A percentile compares a stretch with the other conserved stretches of the same genome.
phyloP scores from a whole-genome alignment of 2,797 vertebrate genomes.

The Hydrolagus colliei region DNA sequence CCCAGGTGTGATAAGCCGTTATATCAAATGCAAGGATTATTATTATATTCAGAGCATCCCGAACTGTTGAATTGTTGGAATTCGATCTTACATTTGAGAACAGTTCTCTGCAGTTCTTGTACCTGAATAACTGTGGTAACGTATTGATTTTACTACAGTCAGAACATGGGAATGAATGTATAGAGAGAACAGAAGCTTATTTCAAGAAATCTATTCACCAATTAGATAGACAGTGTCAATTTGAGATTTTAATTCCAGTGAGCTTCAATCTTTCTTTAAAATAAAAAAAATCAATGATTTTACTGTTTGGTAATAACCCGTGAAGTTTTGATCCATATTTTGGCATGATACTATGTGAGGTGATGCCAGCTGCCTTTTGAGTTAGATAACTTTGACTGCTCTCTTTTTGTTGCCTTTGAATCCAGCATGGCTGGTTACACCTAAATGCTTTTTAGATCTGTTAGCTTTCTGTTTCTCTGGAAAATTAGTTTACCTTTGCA shows the following conservation, averaged over 20 bases:
- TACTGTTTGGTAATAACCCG: background rate
- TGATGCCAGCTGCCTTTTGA: background rate
- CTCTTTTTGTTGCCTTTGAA: slow-evolving; percentile 6
- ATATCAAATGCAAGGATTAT: too few relatives aligned
- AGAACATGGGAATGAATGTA: background rate
- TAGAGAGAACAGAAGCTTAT: background rate
- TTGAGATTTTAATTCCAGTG: background rate
- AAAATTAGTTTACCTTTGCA: slow-evolving; percentile 19
- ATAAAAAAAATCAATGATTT: too few relatives aligned
- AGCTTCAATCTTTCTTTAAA: background rate
- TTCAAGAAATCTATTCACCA: background rate
- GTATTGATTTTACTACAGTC: background rate
- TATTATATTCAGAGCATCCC: too few relatives aligned
- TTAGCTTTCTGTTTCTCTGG: background rate
- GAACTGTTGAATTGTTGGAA: too few relatives aligned
- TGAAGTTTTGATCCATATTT: slow-evolving; percentile 10
- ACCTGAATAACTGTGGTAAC: too few relatives aligned
- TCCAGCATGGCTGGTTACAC: slow-evolving; percentile 5
- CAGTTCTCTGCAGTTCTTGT: too few relatives aligned
- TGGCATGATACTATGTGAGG: background rate
- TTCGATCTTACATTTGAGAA: too few relatives aligned
- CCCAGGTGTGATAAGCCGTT: too few relatives aligned
- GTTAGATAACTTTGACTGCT: slow-evolving; percentile 13
- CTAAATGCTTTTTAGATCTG: slow-evolving; percentile 10
- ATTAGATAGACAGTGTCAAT: background rate